These are phyloP conservation scores for Papilio polytes DNA, from an alignment of 1,140 invertebrate genomes.

Conservation along the genomic window DNA sequence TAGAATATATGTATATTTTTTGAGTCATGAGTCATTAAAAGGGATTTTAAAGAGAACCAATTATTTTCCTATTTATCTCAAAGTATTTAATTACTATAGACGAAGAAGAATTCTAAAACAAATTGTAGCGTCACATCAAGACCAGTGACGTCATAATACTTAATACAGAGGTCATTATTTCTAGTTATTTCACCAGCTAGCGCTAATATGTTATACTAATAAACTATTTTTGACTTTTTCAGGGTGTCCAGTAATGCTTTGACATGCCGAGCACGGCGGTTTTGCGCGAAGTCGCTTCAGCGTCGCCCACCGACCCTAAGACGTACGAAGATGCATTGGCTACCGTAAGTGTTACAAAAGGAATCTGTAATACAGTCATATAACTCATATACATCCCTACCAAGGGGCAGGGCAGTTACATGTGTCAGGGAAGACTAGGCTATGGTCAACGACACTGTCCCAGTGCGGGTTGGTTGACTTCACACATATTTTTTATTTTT, in stretches of 20 bases:
- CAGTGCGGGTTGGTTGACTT: too few relatives aligned
- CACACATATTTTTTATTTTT: too few relatives aligned
- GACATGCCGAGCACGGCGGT: conserved; percentile 72
- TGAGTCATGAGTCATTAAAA: not conserved
- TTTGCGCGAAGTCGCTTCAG: conserved; percentile 64
- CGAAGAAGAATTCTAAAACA: too few relatives aligned
- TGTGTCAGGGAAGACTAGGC: too few relatives aligned
- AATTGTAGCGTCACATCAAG: not conserved
- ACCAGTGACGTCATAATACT: too few relatives aligned
- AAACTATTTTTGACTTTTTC: conserved; percentile 48
- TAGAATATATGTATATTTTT: not conserved
- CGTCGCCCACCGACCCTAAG: conserved; percentile 59
- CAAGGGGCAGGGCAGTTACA: too few relatives aligned
- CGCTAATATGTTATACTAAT: too few relatives aligned
- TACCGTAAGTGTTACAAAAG: conserved; percentile 55
- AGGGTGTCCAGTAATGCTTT: conserved; percentile 68
- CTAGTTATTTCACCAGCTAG: not conserved
- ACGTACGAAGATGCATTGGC: conserved; percentile 72
- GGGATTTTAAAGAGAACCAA: not conserved
- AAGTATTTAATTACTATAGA: too few relatives aligned
- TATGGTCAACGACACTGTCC: too few relatives aligned
- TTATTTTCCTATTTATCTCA: too few relatives aligned
- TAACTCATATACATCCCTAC: too few relatives aligned
- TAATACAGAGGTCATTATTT: too few relatives aligned
- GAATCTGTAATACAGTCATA: not conserved